Conservation (phyloP, 2,113 vertebrate genomes). For the Siniperca chuatsi region DNA sequence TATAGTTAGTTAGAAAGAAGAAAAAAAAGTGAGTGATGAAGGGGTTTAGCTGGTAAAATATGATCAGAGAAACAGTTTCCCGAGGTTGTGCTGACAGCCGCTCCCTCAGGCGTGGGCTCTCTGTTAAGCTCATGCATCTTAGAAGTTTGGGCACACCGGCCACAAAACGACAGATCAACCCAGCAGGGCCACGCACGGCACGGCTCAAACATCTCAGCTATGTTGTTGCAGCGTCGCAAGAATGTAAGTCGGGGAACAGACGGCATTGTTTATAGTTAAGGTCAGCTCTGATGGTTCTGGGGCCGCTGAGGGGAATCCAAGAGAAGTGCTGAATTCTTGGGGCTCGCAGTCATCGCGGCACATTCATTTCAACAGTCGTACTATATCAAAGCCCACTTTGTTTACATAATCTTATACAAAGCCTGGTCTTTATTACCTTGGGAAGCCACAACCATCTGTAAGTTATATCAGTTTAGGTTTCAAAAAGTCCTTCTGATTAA, state of each 20-base stretch:
- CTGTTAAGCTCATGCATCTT: constrained; percentile 37
- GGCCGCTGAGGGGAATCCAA: constrained; percentile 57
- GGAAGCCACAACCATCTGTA: constrained; percentile 76
- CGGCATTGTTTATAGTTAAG: constrained; percentile 68
- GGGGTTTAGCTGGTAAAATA: constrained; percentile 64
- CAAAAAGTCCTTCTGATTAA: constrained; percentile 72
- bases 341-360: constrained; percentile 62
- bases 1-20: constrained; percentile 76
- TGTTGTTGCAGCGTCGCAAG: constrained; percentile 69
- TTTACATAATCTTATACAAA: constrained; percentile 75
- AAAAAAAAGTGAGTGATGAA: constrained; percentile 52
- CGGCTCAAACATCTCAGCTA: constrained; percentile 71
- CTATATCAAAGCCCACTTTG: constrained; percentile 74
- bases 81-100: constrained; percentile 84
- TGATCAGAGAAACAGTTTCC: constrained; percentile 83
- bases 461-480: constrained; percentile 72
- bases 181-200: constrained; percentile 29
- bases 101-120: constrained; percentile 66
- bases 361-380: constrained; percentile 55
- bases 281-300: constrained; percentile 69
- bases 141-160: constrained; percentile 24
- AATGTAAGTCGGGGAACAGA: constrained; percentile 68
- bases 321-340: constrained; percentile 67
- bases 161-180: constrained; percentile 33
- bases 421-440: constrained; percentile 71